Base-by-base conservation (phyloP, 2,113 vertebrate species). In the Macrotis lagotis region DNA sequence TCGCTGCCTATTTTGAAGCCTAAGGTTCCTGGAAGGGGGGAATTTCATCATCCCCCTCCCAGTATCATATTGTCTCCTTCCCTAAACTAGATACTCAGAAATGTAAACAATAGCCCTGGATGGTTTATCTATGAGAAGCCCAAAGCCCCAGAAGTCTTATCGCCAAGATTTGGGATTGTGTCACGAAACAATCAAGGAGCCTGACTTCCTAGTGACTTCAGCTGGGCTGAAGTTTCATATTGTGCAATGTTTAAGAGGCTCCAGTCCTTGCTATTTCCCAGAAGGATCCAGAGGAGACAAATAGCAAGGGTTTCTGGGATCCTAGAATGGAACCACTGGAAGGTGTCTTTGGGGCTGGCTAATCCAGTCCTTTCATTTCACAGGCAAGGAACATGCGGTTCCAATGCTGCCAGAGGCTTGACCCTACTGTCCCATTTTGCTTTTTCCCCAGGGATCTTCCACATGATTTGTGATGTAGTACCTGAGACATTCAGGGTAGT, bases 1-100 rank as follows among this genome's bases (percentile, higher is more conserved):
- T 10, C 8, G 8, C 48, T 90, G 0, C 0, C 50, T 90, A 55
- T 44, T 44, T 0, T 0, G 37, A 16, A 4, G 51, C 44, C 0
- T 31, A 0, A 49, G 26, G 55, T 9, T 0, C 50, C 91, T 83
- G 89, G 26, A n/a, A 19, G 10, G 19, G 49, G 7, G 48, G 9
- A 0, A 0, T 89, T 93, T 91, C 16, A 0, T 50, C 89, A 59
- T 48, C 53, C 7, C 26, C n/a, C n/a, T n/a, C n/a, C n/a, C n/a
- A n/a, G 0, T 24, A 88, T 44, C 25, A 11, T 90, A 37, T 53
- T 50, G 48, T 89, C 16, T 25, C 53, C 52, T 48, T 59, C 88
- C 48, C 47, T 50, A 59, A 48, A 50, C 31, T 14, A 11, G 44
- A 55, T 91, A 48, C 9, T 26, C 9, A 90, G 25, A 48, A 50